Percentiles rank a stretch among this genome's conserved stretches.
These are phyloP conservation scores for Melanotaenia duboulayi DNA, from an alignment of 2,113 vertebrate species.

Conservation along the genomic window DNA sequence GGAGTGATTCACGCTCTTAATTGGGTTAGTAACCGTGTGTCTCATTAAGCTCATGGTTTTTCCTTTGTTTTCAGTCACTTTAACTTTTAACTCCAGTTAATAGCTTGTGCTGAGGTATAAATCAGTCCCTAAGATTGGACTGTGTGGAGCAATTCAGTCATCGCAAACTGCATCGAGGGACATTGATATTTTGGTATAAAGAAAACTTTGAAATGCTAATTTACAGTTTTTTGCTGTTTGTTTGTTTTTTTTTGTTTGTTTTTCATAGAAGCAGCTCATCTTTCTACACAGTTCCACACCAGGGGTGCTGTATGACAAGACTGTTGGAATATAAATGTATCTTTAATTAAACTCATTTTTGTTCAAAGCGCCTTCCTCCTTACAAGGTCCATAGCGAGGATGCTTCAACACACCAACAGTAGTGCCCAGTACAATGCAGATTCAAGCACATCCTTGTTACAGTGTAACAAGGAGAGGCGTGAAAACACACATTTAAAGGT, in stretches of 20 bases:
- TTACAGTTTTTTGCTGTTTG: too few species aligned
- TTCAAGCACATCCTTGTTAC: conserved; percentile 9
- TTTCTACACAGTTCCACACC: not conserved
- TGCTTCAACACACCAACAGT: conserved; percentile 20
- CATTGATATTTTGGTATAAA: not conserved
- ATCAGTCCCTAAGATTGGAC: too few species aligned
- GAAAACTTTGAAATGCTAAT: conserved; percentile 3
- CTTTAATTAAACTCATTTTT: not conserved
- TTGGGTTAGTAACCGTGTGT: too few species aligned
- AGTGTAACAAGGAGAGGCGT: too few species aligned
- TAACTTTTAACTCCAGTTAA: too few species aligned
- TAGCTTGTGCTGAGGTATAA: too few species aligned
- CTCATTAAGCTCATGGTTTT: too few species aligned
- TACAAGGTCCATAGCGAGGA: not conserved
- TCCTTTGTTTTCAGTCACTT: too few species aligned
- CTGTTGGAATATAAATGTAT: not conserved
- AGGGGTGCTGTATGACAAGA: not conserved
- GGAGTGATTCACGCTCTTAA: too few species aligned
- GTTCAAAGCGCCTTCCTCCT: not conserved
- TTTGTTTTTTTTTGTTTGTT: not conserved
- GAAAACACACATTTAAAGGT: conserved; percentile 43
- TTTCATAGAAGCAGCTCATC: not conserved
- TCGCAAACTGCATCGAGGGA: not conserved
- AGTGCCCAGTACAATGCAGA: not conserved
- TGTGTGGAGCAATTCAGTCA: not conserved